phyloP scores from a whole-genome alignment of 2,113 vertebrate species.

The Salminus brasiliensis region DNA sequence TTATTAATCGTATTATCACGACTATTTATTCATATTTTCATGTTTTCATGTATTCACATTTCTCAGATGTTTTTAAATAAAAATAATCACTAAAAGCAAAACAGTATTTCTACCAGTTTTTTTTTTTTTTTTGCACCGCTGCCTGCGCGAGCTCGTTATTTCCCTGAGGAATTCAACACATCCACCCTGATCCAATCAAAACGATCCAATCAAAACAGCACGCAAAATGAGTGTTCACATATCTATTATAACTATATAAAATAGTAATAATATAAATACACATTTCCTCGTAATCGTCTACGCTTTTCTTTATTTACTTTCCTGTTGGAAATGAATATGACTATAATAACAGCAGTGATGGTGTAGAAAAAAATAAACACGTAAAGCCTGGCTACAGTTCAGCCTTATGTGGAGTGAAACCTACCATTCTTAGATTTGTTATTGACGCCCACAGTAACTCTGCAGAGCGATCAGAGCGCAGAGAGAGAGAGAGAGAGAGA shows the following conservation, averaged over 20 bases:
- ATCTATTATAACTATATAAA: conserved; percentile 27
- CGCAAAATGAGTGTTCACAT: conserved; percentile 42
- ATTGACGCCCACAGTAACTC: conserved; percentile 82
- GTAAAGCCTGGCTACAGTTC: conserved; percentile 61
- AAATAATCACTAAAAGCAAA: neutral
- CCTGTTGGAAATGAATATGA: neutral
- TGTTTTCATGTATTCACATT: no score
- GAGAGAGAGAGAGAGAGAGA: conserved; percentile 52
- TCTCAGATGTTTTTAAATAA: no score
- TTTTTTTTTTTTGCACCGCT: conserved; percentile 27
- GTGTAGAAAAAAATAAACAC: conserved; percentile 28
- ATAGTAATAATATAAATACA: neutral
- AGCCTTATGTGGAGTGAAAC: conserved; percentile 70
- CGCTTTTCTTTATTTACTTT: neutral
- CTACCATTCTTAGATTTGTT: conserved; percentile 78
- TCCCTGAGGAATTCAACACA: conserved; percentile 48
- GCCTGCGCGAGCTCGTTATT: conserved; percentile 31
- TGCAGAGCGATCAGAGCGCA: conserved; percentile 73
- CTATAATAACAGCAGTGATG: neutral
- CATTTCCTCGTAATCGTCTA: neutral
- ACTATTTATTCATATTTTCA: no score
- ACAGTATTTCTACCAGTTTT: neutral
- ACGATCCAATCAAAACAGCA: conserved; percentile 13
- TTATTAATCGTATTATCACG: no score
- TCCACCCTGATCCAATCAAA: conserved; percentile 42